Conservation (phyloP, 2,113 vertebrate genomes). For the Microcebus tavaratra region DNA sequence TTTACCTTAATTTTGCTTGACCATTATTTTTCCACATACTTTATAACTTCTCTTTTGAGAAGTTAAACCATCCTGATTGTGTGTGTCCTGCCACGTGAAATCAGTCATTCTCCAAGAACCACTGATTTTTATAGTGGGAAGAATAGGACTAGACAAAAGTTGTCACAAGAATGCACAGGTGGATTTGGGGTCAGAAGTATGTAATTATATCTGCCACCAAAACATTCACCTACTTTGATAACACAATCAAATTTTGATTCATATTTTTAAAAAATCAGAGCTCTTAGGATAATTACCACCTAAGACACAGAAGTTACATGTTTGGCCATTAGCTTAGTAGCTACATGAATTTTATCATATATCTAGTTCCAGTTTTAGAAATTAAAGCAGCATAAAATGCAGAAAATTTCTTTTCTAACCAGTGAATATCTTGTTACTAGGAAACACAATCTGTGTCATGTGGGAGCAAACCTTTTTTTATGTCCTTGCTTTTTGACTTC, state of each 20-base stretch:
- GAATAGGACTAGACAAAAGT: not conserved
- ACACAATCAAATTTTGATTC: not conserved
- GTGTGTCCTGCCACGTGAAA: not conserved
- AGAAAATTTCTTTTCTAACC: not conserved
- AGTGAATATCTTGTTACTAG: not conserved
- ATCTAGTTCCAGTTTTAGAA: not conserved
- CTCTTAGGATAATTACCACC: not conserved
- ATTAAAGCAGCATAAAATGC: not conserved
- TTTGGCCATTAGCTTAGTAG: not conserved
- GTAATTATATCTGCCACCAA: not conserved
- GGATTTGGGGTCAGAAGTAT: not conserved
- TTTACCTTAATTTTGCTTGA: not conserved
- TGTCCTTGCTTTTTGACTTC: not conserved
- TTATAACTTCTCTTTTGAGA: not conserved
- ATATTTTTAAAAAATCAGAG: not conserved
- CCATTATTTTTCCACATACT: not conserved
- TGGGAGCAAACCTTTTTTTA: not conserved
- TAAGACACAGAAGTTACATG: not conserved
- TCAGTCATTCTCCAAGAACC: not conserved
- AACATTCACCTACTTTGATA: not conserved
- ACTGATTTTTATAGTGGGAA: not conserved
- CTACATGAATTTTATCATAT: not conserved
- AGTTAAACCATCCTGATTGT: not conserved
- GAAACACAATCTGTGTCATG: not conserved
- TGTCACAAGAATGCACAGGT: not conserved